A percentile compares a stretch with the other conserved stretches of the same genome.
Conservation (phyloP, 2,888 invertebrate genomes). For the Athrips mouffetella region DNA sequence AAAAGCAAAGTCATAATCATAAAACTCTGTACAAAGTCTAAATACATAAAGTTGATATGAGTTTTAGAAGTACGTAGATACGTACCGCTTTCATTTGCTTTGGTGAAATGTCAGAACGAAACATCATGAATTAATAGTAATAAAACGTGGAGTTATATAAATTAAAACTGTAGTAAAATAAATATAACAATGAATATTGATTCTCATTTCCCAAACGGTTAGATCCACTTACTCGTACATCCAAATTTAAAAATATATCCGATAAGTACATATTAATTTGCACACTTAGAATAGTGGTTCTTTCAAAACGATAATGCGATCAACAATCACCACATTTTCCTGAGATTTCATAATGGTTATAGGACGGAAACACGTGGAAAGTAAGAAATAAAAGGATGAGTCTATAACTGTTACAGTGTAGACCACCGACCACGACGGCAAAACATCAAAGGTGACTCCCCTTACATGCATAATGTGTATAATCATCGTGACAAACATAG, state of each 20-base stretch:
- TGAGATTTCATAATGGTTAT: constrained; percentile 56
- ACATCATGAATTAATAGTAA: too few species aligned
- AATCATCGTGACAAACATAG: constrained; percentile 59
- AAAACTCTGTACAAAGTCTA: constrained; percentile 19
- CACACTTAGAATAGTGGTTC: too few species aligned
- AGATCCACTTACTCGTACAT: too few species aligned
- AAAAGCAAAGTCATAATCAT: constrained; percentile 5
- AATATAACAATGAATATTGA: too few species aligned
- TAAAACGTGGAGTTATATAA: too few species aligned
- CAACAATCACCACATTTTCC: constrained; percentile 43
- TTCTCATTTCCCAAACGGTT: too few species aligned
- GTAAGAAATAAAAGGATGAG: constrained; percentile 57
- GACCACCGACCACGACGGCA: constrained; percentile 68
- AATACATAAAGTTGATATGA: constrained; percentile 16
- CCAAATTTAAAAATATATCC: too few species aligned
- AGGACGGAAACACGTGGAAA: constrained; percentile 60
- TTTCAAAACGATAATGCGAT: constrained; percentile 37
- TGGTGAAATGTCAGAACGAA: neutral
- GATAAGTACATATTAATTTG: too few species aligned
- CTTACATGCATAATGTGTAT: constrained; percentile 37
- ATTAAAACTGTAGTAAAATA: too few species aligned
- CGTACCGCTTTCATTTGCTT: neutral
- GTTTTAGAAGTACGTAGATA: neutral
- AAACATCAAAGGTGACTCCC: constrained; percentile 58
- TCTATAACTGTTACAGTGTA: constrained; percentile 37